Percentiles rank a stretch among this genome's conserved stretches.
These are phyloP conservation scores for Cheilosia vernalis DNA, from an alignment of 2,888 invertebrate species.

Conservation along the genomic window DNA sequence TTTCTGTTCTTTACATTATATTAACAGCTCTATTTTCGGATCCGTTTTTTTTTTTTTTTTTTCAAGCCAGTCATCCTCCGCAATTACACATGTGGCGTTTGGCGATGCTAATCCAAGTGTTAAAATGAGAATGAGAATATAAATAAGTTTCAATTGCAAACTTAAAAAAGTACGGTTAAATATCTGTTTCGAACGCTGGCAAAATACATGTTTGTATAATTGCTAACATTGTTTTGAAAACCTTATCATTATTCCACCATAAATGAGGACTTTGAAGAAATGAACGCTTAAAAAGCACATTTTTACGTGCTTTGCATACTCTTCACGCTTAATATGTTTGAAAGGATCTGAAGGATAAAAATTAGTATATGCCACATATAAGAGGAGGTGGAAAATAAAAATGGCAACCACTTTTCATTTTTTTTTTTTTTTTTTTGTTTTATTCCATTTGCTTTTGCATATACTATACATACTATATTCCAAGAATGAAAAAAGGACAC, in stretches of 20 bases:
- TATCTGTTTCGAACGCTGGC: too few relatives aligned
- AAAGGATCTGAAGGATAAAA: conserved; percentile 70
- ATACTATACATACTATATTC: conserved; percentile 54
- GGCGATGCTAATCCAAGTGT: too few relatives aligned
- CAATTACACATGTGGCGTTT: too few relatives aligned
- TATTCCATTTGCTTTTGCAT: conserved; percentile 65
- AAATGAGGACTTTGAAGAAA: conserved; percentile 16
- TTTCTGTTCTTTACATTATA: too few relatives aligned
- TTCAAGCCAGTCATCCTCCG: too few relatives aligned
- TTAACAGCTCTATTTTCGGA: too few relatives aligned
- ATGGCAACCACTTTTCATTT: conserved; percentile 68
- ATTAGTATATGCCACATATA: conserved; percentile 60
- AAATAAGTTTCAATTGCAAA: too few relatives aligned
- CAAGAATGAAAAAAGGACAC: conserved; percentile 68
- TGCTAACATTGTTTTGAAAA: background rate
- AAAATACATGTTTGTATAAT: too few relatives aligned
- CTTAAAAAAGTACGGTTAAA: too few relatives aligned
- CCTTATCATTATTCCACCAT: background rate
- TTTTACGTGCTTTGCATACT: conserved; percentile 53
- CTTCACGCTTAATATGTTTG: conserved; percentile 64
- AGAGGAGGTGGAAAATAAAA: conserved; percentile 65
- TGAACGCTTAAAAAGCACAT: conserved; percentile 47
- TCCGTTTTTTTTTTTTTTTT: too few relatives aligned
- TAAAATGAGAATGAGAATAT: too few relatives aligned
- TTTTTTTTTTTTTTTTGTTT: conserved; percentile 56